Evolutionary conservation across 2,888 invertebrate genomes (phyloP).

Genomic region (Palloptera scutellata): DNA sequence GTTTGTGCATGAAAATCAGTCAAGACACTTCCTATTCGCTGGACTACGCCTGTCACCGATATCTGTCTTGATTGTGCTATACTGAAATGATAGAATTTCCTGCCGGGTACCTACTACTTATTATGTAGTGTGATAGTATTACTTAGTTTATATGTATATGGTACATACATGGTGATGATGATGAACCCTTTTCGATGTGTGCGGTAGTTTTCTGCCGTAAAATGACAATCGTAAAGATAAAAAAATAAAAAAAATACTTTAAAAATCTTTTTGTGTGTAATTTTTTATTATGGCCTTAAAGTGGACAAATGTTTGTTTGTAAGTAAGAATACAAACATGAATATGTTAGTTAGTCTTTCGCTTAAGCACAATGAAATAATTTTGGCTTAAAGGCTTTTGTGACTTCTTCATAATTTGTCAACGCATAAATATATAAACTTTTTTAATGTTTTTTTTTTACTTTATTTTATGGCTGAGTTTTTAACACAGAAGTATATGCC

Average conservation of each 20-base stretch:
- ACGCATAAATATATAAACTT: conserved; percentile 23
- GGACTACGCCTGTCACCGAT: too few relatives aligned
- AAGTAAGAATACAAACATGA: background rate
- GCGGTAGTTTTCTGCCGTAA: conserved; percentile 27
- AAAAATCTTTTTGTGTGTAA: conserved; percentile 6
- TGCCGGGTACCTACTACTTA: too few relatives aligned
- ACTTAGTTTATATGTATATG: too few relatives aligned
- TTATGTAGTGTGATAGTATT: too few relatives aligned
- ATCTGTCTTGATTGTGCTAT: too few relatives aligned
- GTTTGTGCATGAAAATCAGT: too few relatives aligned
- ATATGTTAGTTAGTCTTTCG: background rate
- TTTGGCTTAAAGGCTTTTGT: conserved; percentile 12
- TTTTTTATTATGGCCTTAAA: background rate
- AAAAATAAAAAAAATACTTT: conserved; percentile 19
- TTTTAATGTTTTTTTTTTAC: background rate
- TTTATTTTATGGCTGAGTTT: background rate
- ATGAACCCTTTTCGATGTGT: conserved; percentile 28
- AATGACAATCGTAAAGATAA: conserved; percentile 33
- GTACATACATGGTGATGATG: too few relatives aligned
- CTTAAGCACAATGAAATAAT: background rate
- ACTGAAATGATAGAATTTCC: too few relatives aligned
- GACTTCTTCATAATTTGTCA: conserved; percentile 34
- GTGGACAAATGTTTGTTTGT: conserved; percentile 2
- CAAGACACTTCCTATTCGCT: too few relatives aligned
- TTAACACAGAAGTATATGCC: too few relatives aligned